Conservation (phyloP, 92 coral and sea anemone species). For the Zoanthus sansibaricus region DNA sequence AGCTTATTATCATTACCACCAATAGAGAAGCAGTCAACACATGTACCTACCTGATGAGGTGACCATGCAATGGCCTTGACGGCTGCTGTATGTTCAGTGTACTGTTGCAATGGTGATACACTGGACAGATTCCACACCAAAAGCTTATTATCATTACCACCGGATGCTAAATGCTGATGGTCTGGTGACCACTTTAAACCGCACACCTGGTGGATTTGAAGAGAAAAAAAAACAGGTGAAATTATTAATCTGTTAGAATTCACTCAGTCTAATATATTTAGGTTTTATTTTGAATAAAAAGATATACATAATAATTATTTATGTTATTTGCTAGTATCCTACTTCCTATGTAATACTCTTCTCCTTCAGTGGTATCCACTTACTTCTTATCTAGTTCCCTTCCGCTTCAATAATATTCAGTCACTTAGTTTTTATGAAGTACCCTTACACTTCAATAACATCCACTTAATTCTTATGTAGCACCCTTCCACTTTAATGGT, state of each 20-base stretch:
- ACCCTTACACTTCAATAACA: too few species aligned
- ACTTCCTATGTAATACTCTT: too few species aligned
- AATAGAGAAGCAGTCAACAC: too few species aligned
- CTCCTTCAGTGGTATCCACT: too few species aligned
- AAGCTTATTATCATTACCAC: constrained; percentile 98
- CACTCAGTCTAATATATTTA: not conserved
- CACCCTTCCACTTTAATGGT: too few species aligned
- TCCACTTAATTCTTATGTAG: too few species aligned
- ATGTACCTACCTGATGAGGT: constrained; percentile 89
- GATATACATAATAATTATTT: too few species aligned
- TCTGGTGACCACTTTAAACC: constrained; percentile 99
- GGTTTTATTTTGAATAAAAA: too few species aligned
- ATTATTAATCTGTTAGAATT: not conserved
- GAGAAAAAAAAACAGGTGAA: not conserved
- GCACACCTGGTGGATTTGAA: constrained; percentile 72
- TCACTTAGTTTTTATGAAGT: too few species aligned
- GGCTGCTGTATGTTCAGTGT: constrained; percentile 98
- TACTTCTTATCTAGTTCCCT: too few species aligned
- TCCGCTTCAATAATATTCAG: too few species aligned
- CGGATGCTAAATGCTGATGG: constrained; percentile 97
- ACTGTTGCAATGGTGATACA: constrained; percentile 89
- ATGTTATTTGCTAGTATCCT: too few species aligned
- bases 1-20: constrained; percentile 93
- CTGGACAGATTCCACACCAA: constrained; percentile 90
- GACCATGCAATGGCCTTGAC: constrained; percentile 99